Base-by-base conservation (phyloP, 2,113 vertebrate species). In the Phainopepla nitens region DNA sequence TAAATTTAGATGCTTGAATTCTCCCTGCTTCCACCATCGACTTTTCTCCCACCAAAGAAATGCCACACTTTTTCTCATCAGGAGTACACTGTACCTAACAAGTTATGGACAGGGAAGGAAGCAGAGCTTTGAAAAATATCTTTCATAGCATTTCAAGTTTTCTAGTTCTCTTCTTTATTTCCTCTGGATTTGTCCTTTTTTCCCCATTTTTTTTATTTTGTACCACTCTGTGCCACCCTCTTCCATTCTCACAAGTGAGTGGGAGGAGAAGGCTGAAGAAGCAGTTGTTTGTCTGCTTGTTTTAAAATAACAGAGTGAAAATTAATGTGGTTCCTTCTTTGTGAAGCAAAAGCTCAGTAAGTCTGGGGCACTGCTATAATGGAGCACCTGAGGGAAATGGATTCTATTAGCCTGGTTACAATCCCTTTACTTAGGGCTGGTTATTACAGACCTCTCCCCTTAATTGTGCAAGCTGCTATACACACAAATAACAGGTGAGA, bases 401-500 rank as follows among this genome's bases (percentile, higher is more conserved):
- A 29, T 96, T 90, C 86, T 73, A 90, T 92, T 89, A 97, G 58
- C 47, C 78, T 47, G 60, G 35, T 71, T 96, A 50, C 83, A 54
- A 53, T 58, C 93, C 76, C 77, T 81, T 94, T 61, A 78, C 79
- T 87, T 81, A 94, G 68, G 42, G 50, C 42, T 90, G 50, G 86
- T 95, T 94, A 92, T 96, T 93, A 88, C 78, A 69, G 65, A 28
- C 39, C 92, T 83, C 64, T 71, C 53, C 89, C 73, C 64, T 82
- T 95, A 96, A 93, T 79, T 94, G 83, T 72, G 84, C 92, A 90
- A 47, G 69, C 86, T 91, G 77, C 82, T 69, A 42, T 78, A 47
- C 13, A 82, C 87, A 93, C 62, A 94, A 94, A 95, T 87, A 88
- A 72, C 93, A 91, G 89, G 91, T 90, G 77, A 87, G 27, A 7